Evolutionary conservation across 2,888 invertebrate genomes (phyloP).

Genomic region (Caenorhabditis panamensis): DNA sequence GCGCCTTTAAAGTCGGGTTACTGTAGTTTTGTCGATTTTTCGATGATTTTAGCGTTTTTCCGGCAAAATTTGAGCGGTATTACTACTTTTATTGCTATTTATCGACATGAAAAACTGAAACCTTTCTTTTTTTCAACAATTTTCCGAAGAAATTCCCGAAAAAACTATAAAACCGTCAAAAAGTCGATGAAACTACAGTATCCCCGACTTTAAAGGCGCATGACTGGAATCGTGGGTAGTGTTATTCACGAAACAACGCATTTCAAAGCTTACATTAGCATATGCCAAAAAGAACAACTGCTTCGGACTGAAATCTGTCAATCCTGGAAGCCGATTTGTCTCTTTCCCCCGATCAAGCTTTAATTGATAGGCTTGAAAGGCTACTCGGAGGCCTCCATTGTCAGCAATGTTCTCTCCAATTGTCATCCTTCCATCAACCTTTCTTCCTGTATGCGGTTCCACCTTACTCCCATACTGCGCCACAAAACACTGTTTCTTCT

Average conservation of each 20-base stretch:
- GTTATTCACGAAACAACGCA: not conserved
- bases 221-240: too few relatives aligned
- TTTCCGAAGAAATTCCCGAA: too few relatives aligned
- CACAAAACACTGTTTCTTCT: constrained; percentile 77
- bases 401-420: constrained; percentile 79
- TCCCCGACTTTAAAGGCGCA: too few relatives aligned
- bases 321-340: constrained; percentile 79
- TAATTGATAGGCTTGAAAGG: constrained; percentile 72
- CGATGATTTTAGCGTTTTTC: too few relatives aligned
- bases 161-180: too few relatives aligned
- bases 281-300: constrained; percentile 83
- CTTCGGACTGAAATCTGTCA: constrained; percentile 81
- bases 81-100: too few relatives aligned
- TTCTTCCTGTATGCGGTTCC: constrained; percentile 70
- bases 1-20: too few relatives aligned
- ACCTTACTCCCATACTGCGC: constrained; percentile 73
- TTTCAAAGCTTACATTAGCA: constrained; percentile 76
- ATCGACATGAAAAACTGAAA: too few relatives aligned
- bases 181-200: too few relatives aligned
- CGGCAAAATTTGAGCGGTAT: too few relatives aligned
- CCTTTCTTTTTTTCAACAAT: too few relatives aligned
- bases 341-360: constrained; percentile 63
- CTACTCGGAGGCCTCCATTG: constrained; percentile 76
- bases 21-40: too few relatives aligned
- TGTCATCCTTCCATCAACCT: constrained; percentile 75